Evolutionary conservation across 2,888 invertebrate genomes (phyloP).

Genomic region (Uloborus plumipes): DNA sequence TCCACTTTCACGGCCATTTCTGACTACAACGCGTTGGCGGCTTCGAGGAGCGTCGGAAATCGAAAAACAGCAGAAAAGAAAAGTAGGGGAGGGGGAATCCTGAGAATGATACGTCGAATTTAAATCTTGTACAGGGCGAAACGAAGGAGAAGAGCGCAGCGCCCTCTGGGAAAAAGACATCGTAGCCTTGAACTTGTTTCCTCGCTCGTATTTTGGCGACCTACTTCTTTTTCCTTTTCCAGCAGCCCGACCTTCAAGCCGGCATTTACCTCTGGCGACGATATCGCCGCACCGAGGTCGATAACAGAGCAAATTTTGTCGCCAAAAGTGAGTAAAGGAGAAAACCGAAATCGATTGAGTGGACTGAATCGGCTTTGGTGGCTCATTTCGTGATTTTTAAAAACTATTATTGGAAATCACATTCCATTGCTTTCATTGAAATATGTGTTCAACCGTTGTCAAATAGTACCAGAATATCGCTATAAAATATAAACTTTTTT

Average conservation of each 20-base stretch:
- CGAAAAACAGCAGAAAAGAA: slow-evolving; percentile 23
- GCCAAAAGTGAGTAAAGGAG: slow-evolving; percentile 6
- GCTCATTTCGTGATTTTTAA: too few relatives aligned
- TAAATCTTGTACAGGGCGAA: not conserved
- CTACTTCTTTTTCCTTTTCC: slow-evolving; percentile 46
- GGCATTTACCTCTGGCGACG: slow-evolving; percentile 42
- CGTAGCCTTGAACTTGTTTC: slow-evolving; percentile 67
- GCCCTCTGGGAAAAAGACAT: slow-evolving; percentile 41
- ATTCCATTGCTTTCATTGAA: too few relatives aligned
- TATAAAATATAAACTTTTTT: too few relatives aligned
- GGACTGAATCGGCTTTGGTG: too few relatives aligned
- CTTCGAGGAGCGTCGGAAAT: not conserved
- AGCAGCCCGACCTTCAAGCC: slow-evolving; percentile 58
- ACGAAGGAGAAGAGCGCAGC: slow-evolving; percentile 26
- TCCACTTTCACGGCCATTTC: slow-evolving; percentile 17
- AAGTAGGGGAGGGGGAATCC: slow-evolving; percentile 9
- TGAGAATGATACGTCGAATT: not conserved
- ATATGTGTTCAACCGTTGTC: too few relatives aligned
- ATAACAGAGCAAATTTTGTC: slow-evolving; percentile 23
- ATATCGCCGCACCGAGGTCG: slow-evolving; percentile 40
- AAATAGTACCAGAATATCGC: too few relatives aligned
- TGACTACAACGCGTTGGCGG: slow-evolving; percentile 23
- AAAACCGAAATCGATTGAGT: too few relatives aligned
- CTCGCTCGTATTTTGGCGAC: slow-evolving; percentile 52
- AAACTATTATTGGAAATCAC: too few relatives aligned